These are phyloP conservation scores for Trisateles emortualis DNA, from an alignment of 2,888 invertebrate species.

Conservation along the genomic window DNA sequence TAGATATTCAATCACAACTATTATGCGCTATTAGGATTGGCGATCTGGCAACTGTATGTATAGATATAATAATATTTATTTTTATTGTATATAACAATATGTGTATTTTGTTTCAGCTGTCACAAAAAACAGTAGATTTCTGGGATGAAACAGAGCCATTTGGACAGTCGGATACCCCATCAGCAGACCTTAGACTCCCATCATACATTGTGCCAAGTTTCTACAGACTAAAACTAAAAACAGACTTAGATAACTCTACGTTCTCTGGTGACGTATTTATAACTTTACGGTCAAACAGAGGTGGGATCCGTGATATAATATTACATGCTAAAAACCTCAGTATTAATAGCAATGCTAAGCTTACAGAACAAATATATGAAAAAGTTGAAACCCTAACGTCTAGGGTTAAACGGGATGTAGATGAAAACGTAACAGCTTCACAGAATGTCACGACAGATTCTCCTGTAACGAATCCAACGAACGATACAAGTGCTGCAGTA, in stretches of 20 bases:
- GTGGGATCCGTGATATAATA: conserved; percentile 73
- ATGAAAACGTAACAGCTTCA: conserved; percentile 25
- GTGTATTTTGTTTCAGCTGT: conserved; percentile 34
- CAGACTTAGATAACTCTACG: conserved; percentile 78
- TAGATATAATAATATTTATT: too few species aligned
- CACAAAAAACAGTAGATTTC: conserved; percentile 63
- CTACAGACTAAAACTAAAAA: conserved; percentile 86
- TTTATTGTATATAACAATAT: too few species aligned
- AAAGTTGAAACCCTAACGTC: conserved; percentile 63
- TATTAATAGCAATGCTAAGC: conserved; percentile 68
- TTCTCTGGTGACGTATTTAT: conserved; percentile 82
- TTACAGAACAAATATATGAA: conserved; percentile 81
- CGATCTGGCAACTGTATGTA: too few species aligned
- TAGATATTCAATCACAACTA: too few species aligned
- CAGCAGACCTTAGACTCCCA: conserved; percentile 77
- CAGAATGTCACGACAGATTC: conserved; percentile 21
- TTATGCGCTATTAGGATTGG: too few species aligned
- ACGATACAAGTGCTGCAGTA: conserved; percentile 11
- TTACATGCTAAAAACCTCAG: conserved; percentile 83
- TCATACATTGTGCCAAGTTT: conserved; percentile 81
- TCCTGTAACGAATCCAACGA: conserved; percentile 24
- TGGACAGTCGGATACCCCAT: conserved; percentile 58
- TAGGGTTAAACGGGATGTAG: conserved; percentile 59
- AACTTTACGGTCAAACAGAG: conserved; percentile 70
- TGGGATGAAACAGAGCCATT: conserved; percentile 80